Evolutionary conservation across 2,888 invertebrate species (phyloP).

Genomic region (Zaprionus obscuricornis): DNA sequence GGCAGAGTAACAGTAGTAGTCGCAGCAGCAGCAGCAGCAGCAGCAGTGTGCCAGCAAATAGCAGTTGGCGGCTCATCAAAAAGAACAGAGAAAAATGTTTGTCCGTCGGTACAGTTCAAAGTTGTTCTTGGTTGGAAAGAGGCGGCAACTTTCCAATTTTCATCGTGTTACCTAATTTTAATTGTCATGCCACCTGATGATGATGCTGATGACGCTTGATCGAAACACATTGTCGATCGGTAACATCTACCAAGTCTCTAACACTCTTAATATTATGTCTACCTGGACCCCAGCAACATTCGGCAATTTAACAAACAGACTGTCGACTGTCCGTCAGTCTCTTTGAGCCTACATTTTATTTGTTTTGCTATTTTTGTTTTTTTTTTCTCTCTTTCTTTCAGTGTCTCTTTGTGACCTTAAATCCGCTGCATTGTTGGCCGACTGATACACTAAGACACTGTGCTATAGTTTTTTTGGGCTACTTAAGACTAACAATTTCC

Average conservation of each 20-base stretch:
- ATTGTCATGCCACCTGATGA: slow-evolving; percentile 79
- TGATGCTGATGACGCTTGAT: slow-evolving; percentile 37
- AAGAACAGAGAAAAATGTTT: slow-evolving; percentile 20
- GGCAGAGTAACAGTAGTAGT: too few species aligned
- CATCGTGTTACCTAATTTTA: slow-evolving; percentile 78
- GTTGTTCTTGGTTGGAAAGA: slow-evolving; percentile 72
- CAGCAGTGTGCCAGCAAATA: too few species aligned
- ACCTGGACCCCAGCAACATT: slow-evolving; percentile 42
- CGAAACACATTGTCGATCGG: slow-evolving; percentile 5
- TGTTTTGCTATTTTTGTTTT: slow-evolving; percentile 44
- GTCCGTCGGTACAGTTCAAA: slow-evolving; percentile 61
- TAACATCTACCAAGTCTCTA: too few species aligned
- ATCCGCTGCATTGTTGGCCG: slow-evolving; percentile 32
- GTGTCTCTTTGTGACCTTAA: slow-evolving; percentile 42
- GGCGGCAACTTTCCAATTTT: slow-evolving; percentile 78
- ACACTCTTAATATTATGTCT: too few species aligned
- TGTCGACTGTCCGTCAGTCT: background rate
- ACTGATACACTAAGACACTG: slow-evolving; percentile 6
- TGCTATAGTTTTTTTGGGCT: too few species aligned
- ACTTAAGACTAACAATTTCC: slow-evolving; percentile 46
- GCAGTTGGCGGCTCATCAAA: slow-evolving; percentile 57
- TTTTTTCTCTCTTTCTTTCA: too few species aligned
- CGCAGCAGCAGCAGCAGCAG: too few species aligned
- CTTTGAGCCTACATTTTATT: slow-evolving; percentile 17
- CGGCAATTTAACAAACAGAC: slow-evolving; percentile 7